Base-by-base conservation (phyloP, 2,113 vertebrate genomes). In the Pleuronectes platessa region DNA sequence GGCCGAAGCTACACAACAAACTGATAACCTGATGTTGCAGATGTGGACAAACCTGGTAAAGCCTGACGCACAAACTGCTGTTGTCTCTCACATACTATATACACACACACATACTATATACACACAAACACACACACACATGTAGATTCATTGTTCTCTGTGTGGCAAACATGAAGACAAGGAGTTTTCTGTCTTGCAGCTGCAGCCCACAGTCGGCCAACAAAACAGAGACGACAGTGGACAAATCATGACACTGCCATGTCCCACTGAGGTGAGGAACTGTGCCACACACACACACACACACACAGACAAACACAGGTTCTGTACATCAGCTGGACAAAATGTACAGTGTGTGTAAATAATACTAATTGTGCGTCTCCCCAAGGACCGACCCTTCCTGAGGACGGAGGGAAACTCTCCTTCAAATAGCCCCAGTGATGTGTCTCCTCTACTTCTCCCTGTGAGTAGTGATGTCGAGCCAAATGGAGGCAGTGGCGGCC, bases 21-120 rank as follows among this genome's bases (percentile, higher is more conserved):
- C 74, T 20, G 85, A 93, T 61, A 66, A 74, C 26, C 76, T 93
- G 69, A 69, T 83, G 71, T 55, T 92, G 54, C 91, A 92, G 83
- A 76, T 92, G 87, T 94, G 93, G 93, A 78, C 66, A 9, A 91
- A 91, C 79, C 64, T 94, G 91, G 93, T 94, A 78, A 89, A 92
- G 20, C 21, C 53, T 35, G 15, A 65, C 51, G 9, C 51, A 26
- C 1, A 15, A 17, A 17, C 27, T 6, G 5, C 27, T 31, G 5
- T 31, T 31, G 5, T 7, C 5, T 31, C 27, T 31, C 27, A 31
- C 27, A 31, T 6, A 31, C 2, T 10, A 4, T 21, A 45, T 40
- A 27, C 42, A 66, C 27, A 65, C 5, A 42, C 3, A 59, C 7
- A 27, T n/a, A n/a, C n/a, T n/a, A n/a, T n/a, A n/a, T n/a, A n/a